These are phyloP conservation scores for Philonicus albiceps DNA, from an alignment of 2,888 invertebrate species.

Conservation along the genomic window DNA sequence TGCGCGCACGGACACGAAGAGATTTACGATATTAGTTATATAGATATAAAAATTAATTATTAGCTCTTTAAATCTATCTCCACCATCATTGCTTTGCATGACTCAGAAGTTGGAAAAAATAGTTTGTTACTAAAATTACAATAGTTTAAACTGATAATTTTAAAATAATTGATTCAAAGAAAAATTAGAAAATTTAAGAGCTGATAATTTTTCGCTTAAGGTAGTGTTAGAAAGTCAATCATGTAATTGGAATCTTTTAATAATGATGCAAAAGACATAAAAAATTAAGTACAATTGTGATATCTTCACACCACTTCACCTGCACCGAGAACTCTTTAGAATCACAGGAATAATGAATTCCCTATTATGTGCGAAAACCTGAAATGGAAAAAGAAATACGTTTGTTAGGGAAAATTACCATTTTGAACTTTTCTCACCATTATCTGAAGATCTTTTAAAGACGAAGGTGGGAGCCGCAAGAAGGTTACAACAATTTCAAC, in stretches of 20 bases:
- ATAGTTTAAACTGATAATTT: too few relatives aligned
- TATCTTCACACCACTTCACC: neutral
- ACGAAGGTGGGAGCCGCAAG: constrained; percentile 15
- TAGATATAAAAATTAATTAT: too few relatives aligned
- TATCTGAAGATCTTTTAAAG: constrained; percentile 52
- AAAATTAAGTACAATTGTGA: neutral
- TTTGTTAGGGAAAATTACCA: neutral
- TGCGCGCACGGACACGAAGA: too few relatives aligned
- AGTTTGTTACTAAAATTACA: too few relatives aligned
- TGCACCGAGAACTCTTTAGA: neutral
- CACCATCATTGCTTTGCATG: too few relatives aligned
- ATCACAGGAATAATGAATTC: constrained; percentile 59
- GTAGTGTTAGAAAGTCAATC: neutral
- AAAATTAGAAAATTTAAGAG: too few relatives aligned
- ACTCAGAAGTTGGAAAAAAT: too few relatives aligned
- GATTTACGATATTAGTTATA: too few relatives aligned
- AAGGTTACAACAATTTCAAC: constrained; percentile 32
- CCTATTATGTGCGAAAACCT: constrained; percentile 58
- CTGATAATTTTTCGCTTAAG: too few relatives aligned
- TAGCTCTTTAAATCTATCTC: too few relatives aligned
- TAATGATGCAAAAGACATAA: neutral
- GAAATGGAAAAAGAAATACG: neutral
- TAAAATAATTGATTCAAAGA: too few relatives aligned
- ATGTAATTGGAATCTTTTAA: neutral
- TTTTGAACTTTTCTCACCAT: constrained; percentile 50